Percentiles rank a stretch among this genome's conserved stretches.
Conservation (phyloP, 2,113 vertebrate species). For the Smithornis capensis region DNA sequence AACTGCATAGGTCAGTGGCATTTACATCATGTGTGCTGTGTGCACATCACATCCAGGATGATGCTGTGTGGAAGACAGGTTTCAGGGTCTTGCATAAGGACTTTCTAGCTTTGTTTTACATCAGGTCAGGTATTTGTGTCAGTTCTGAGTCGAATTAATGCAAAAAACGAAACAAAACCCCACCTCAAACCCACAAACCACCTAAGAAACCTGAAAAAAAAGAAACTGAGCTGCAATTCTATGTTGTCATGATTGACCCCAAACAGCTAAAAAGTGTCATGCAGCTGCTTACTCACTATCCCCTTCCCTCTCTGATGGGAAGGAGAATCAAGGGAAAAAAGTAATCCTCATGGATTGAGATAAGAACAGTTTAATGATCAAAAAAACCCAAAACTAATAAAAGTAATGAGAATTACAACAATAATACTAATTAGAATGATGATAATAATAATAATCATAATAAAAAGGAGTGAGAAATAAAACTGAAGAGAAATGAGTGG, state of each 20-base stretch:
- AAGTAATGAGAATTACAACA: background rate
- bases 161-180: background rate
- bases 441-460: background rate
- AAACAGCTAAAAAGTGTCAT: background rate
- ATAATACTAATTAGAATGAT: background rate
- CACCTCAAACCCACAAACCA: background rate
- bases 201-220: background rate
- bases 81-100: background rate
- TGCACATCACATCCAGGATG: accelerated
- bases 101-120: background rate
- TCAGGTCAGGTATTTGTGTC: background rate
- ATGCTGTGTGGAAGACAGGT: background rate
- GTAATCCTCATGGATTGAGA: background rate
- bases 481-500: background rate
- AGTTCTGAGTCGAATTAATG: background rate
- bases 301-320: background rate
- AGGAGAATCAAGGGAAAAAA: background rate
- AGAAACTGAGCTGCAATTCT: background rate
- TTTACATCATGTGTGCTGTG: accelerated
- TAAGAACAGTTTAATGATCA: background rate
- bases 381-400: background rate
- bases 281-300: background rate
- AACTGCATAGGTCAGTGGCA: background rate
- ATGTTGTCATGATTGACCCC: background rate
- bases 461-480: background rate